Evolutionary conservation across 2,888 invertebrate genomes (phyloP), one percentile per base, ranked within the genome.

Genomic region (Drosophila siamana): DNA sequence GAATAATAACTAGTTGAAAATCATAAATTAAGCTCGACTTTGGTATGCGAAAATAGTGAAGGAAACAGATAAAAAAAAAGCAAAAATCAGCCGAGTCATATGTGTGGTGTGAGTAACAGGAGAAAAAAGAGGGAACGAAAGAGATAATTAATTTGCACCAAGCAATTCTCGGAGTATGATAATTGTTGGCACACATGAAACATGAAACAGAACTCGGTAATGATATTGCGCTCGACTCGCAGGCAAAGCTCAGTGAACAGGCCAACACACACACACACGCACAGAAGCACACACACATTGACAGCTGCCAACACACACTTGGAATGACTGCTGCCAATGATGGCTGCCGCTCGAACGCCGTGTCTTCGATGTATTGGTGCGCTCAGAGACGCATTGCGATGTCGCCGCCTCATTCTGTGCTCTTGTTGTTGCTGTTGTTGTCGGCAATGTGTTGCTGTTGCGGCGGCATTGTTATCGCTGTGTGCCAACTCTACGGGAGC

Each of bases 171-270:
- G 59, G 66, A 56, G 60, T 69, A 74, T 74, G 85, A 74, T 82
- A 82, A 85, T 85, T 85, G 79, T 72, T 65, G 57, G 65, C 63
- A 57, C 67, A 81, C 73, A 81, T 76, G 74, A 76, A 78, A 77
- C 69, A 60, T 30, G 52, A 43, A 70, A 57, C 62, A 62, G 54
- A 64, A 81, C 68, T 72, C 74, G 78, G 71, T 67, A 78, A 78
- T 80, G 57, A 72, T 64, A 43, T 36, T 52, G 63, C 43, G 63
- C 43, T 69, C 36, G 52, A 26, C 44, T 41, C 28, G 41, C 52
- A 2, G 19, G 7, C 30, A 38, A 46, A 46, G 61, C 61, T 26
- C 36, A 28, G 38, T 46, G 24, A 40, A 26, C 56, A 57, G 40
- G 47, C 51, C 47, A 51, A 62, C 51, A 69, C 64, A 82, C 33